Conservation (phyloP, 1,140 invertebrate genomes). For the Zaprionus ornatus region DNA sequence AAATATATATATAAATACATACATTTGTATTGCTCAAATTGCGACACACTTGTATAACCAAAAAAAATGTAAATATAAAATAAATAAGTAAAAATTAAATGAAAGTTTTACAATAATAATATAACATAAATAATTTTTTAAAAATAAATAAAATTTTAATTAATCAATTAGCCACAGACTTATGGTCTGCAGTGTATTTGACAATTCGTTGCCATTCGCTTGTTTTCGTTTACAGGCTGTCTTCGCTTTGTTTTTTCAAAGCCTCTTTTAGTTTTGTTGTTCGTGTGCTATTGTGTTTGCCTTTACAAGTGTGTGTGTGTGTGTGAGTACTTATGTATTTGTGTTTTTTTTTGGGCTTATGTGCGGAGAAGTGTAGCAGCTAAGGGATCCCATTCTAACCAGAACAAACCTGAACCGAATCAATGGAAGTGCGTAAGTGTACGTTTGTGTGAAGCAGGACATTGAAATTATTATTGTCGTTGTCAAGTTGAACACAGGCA, state of each 20-base stretch:
- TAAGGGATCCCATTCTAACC: slow-evolving; percentile 7
- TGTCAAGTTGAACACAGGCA: background rate
- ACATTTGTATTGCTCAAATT: too few relatives aligned
- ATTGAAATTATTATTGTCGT: background rate
- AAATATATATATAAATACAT: too few relatives aligned
- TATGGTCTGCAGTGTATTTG: slow-evolving; percentile 18
- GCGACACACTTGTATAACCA: too few relatives aligned
- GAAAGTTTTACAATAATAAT: too few relatives aligned
- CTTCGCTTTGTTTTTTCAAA: slow-evolving; percentile 47
- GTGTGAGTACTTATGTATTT: background rate
- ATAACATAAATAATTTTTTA: too few relatives aligned
- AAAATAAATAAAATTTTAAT: background rate
- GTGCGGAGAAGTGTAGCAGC: slow-evolving; percentile 12
- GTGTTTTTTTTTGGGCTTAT: slow-evolving; percentile 37
- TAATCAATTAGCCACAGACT: background rate
- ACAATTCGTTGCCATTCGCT: background rate
- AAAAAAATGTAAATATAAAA: too few relatives aligned
- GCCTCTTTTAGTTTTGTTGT: slow-evolving; percentile 54
- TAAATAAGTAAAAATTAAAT: too few relatives aligned
- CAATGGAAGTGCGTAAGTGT: slow-evolving; percentile 8
- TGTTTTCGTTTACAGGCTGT: slow-evolving; percentile 24
- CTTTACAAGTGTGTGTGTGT: background rate
- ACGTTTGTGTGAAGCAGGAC: slow-evolving; percentile 1
- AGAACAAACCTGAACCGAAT: slow-evolving; percentile 12
- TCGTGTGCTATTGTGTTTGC: slow-evolving; percentile 49